Base-by-base conservation (phyloP, 2,113 vertebrate genomes). In the Aphelocoma coerulescens region DNA sequence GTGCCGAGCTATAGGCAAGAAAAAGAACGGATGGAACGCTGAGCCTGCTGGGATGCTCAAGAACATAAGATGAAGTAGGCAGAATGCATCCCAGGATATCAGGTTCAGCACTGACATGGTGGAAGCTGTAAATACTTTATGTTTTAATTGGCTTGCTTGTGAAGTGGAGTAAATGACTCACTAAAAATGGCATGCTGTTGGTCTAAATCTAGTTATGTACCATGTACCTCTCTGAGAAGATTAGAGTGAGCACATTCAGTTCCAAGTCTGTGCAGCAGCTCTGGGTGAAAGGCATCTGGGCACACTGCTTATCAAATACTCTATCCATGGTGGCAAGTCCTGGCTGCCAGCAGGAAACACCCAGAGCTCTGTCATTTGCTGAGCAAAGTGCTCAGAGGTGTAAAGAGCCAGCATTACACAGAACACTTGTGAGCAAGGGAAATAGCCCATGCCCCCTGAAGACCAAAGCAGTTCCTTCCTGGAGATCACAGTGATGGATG, bases 151-250 rank as follows among this genome's bases (percentile, higher is more conserved):
- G 30, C 43, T 95, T 61, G 44, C 21, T 58, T 17, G 3, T 67
- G 41, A 92, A 85, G 58, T 44, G 30, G 32, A 59, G 41, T 44
- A 75, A 89, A 76, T 14, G 28, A 4, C 35, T 77, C 19, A 33
- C 7, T 44, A 7, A 16, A 20, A 59, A 4, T 22, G 24, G 11
- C 18, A 8, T 13, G 8, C 13, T 71, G n/a, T 33, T 54, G 11
- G 27, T n/a, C 35, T 88, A 49, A 75, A 88, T 57, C 68, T 15
- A 51, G 52, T 75, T 54, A 43, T 3, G 20, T 3, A 8, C 43
- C 2, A 0, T 16, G 1, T n/a, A 32, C 7, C 16, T 78, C 39
- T 71, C 14, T 43, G 61, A 54, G 71, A 27, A 1, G 1, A 62
- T 18, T 35, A 30, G 17, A 37, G 19, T 6, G 32, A 87, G 55